phyloP scores from a whole-genome alignment of 2,888 invertebrate genomes.

The Pediacus dermestoides region DNA sequence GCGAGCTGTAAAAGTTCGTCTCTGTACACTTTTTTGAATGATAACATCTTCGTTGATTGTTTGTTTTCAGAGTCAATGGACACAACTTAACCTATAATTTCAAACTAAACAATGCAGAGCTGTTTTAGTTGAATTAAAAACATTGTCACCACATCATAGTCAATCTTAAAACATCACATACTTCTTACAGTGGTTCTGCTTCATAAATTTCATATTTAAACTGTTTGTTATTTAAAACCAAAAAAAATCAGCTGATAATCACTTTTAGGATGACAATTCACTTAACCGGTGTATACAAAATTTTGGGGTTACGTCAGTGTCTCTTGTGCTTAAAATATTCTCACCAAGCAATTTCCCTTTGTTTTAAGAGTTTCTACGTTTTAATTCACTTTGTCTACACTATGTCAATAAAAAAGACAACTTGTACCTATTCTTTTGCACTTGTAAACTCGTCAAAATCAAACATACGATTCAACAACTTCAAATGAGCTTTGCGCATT shows the following conservation, averaged over 20 bases:
- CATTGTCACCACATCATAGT: not conserved
- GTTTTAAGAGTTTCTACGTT: too few relatives aligned
- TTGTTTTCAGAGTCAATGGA: too few relatives aligned
- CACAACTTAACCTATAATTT: conserved; percentile 2
- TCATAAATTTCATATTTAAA: conserved; percentile 14
- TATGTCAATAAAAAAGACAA: not conserved
- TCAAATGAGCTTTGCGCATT: too few relatives aligned
- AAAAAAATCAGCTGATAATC: conserved; percentile 1
- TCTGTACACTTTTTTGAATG: conserved; percentile 76
- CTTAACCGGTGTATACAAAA: conserved; percentile 1
- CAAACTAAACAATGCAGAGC: conserved; percentile 3
- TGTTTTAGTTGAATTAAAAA: conserved; percentile 1
- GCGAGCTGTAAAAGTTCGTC: conserved; percentile 80
- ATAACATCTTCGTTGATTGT: conserved; percentile 59
- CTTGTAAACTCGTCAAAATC: conserved; percentile 20
- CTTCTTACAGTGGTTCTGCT: conserved; percentile 17
- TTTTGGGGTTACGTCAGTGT: too few relatives aligned
- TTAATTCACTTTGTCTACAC: too few relatives aligned
- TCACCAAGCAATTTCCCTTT: too few relatives aligned
- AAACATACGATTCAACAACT: conserved; percentile 14
- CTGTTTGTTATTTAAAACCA: not conserved
- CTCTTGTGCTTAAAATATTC: too few relatives aligned
- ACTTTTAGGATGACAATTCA: conserved; percentile 3
- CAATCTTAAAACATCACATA: conserved; percentile 7
- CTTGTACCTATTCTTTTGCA: conserved; percentile 5